Evolutionary conservation across 2,888 invertebrate genomes (phyloP).

Genomic region (Saturnia japonica): DNA sequence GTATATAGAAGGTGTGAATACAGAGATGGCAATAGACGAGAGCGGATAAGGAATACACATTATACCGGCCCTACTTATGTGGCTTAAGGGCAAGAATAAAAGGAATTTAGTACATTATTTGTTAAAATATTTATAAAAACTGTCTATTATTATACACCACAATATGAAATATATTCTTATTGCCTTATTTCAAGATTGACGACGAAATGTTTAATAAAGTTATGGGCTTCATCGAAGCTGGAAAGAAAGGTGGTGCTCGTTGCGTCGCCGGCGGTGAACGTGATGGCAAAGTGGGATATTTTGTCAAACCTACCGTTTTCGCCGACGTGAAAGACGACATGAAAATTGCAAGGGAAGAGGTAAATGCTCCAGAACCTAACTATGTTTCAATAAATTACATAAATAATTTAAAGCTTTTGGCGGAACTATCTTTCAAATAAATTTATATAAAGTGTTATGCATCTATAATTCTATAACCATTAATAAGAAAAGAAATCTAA

Average conservation of each 20-base stretch:
- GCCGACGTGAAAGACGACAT: slow-evolving; percentile 89
- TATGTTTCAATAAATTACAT: too few relatives aligned
- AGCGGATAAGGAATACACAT: too few relatives aligned
- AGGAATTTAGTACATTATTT: not conserved
- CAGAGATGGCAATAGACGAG: too few relatives aligned
- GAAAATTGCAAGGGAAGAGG: slow-evolving; percentile 90
- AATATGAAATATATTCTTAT: not conserved
- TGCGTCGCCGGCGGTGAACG: slow-evolving; percentile 88
- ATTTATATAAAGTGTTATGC: too few relatives aligned
- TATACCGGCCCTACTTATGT: too few relatives aligned
- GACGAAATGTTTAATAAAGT: slow-evolving; percentile 89
- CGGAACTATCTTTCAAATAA: too few relatives aligned
- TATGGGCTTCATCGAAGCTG: slow-evolving; percentile 87
- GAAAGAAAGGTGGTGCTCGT: slow-evolving; percentile 90
- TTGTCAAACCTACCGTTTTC: slow-evolving; percentile 89
- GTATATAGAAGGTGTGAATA: too few relatives aligned
- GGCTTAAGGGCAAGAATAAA: too few relatives aligned
- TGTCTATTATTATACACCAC: not conserved
- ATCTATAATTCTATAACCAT: too few relatives aligned
- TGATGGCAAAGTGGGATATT: slow-evolving; percentile 86
- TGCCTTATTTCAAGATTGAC: slow-evolving; percentile 79
- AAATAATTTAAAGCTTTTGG: too few relatives aligned
- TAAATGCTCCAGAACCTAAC: slow-evolving; percentile 45
- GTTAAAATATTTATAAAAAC: not conserved
- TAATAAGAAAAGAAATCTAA: too few relatives aligned